Evolutionary conservation across 53 echinoderm and acorn worm genomes (phyloP).

Genomic region (Arbacia lixula): DNA sequence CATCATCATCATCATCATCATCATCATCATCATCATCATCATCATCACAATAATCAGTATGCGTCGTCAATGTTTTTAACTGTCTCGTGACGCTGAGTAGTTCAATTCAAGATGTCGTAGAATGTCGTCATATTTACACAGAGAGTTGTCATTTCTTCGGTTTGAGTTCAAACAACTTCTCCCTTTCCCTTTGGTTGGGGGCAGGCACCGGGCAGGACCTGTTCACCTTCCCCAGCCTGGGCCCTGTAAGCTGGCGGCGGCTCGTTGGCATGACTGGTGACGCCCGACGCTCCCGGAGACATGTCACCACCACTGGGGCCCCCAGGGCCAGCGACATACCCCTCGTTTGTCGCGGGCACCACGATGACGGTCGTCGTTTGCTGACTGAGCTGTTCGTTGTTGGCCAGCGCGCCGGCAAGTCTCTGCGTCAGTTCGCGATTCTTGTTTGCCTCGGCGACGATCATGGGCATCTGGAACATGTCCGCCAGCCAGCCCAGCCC

Average conservation of each 20-base stretch:
- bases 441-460: constrained; percentile 37
- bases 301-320: neutral
- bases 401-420: neutral
- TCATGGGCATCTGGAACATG: constrained; percentile 37
- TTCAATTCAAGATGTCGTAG: too few relatives aligned
- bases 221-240: constrained; percentile 27
- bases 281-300: neutral
- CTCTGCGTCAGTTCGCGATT: constrained; percentile 32
- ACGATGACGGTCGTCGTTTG: neutral
- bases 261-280: neutral
- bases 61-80: too few relatives aligned
- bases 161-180: too few relatives aligned
- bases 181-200: too few relatives aligned
- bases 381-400: neutral
- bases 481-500: constrained; percentile 37
- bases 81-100: too few relatives aligned
- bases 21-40: neutral
- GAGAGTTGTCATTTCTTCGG: too few relatives aligned
- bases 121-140: too few relatives aligned
- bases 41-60: neutral
- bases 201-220: constrained; percentile 8
- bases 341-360: neutral
- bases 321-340: neutral
- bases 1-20: constrained; percentile 11
- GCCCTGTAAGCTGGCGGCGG: constrained; percentile 37